These are phyloP conservation scores for Dolichopus griseipennis DNA, from an alignment of 2,888 invertebrate species.

Conservation along the genomic window DNA sequence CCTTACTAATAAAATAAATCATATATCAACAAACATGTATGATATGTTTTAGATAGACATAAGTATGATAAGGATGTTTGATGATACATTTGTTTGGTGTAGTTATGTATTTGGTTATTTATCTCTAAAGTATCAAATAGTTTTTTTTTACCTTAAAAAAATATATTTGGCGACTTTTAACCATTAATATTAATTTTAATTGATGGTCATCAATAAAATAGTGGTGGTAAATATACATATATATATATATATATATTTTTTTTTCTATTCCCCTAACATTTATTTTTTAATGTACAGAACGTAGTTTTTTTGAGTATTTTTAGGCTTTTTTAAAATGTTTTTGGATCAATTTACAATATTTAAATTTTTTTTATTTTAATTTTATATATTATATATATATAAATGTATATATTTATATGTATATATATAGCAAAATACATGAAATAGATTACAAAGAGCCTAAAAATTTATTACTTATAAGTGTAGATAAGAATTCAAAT, in stretches of 20 bases:
- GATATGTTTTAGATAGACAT: too few species aligned
- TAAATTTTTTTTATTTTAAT: neutral
- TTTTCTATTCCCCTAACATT: neutral
- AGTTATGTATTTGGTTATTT: neutral
- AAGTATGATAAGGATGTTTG: neutral
- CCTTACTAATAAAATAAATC: too few species aligned
- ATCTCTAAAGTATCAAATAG: neutral
- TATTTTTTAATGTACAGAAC: neutral
- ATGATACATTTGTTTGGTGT: neutral
- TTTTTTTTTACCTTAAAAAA: neutral
- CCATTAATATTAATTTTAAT: constrained; percentile 4
- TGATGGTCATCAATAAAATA: neutral
- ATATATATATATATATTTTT: too few species aligned
- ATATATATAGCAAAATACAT: too few species aligned
- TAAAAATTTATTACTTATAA: too few species aligned
- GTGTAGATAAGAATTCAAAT: too few species aligned
- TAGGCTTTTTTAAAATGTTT: neutral
- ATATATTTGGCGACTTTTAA: neutral
- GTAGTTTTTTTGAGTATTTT: neutral
- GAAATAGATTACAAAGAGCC: too few species aligned
- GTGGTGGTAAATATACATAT: too few species aligned
- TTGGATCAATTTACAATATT: neutral
- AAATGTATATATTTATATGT: too few species aligned
- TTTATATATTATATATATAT: too few species aligned
- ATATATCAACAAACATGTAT: too few species aligned